phyloP scores from a whole-genome alignment of 2,888 invertebrate species.

The Alitta virens region DNA sequence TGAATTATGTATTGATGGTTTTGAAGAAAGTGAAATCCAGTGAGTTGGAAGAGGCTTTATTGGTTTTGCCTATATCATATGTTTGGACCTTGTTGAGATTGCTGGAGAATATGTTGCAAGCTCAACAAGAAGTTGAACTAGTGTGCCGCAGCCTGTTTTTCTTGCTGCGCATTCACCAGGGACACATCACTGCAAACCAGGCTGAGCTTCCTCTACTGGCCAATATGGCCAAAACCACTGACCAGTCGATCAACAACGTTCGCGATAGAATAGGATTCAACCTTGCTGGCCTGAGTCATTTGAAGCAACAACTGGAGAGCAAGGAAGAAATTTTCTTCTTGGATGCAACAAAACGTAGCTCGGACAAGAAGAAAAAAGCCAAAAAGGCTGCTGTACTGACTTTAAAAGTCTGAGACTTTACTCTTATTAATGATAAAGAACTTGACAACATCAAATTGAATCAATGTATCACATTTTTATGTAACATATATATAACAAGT shows the following conservation, averaged over 20 bases:
- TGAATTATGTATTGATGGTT: constrained; percentile 79
- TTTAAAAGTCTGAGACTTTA: constrained; percentile 19
- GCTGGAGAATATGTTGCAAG: constrained; percentile 69
- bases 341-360: constrained; percentile 68
- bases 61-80: constrained; percentile 79
- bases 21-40: constrained; percentile 79
- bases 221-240: constrained; percentile 5
- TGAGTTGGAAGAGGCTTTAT: constrained; percentile 85
- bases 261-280: constrained; percentile 85
- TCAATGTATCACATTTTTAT: too few species aligned
- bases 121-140: constrained; percentile 73
- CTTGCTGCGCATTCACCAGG: constrained; percentile 59
- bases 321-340: constrained; percentile 74
- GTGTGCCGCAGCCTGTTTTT: constrained; percentile 75
- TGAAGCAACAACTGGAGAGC: constrained; percentile 75
- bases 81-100: constrained; percentile 76
- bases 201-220: constrained; percentile 24
- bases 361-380: constrained; percentile 66
- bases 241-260: constrained; percentile 4
- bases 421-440: neutral
- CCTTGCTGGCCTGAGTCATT: constrained; percentile 74
- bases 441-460: too few species aligned
- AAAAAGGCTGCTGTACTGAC: constrained; percentile 60
- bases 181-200: constrained; percentile 71
- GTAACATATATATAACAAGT: too few species aligned